phyloP scores from a whole-genome alignment of 2,797 vertebrate genomes.

The Pipistrellus kuhlii region DNA sequence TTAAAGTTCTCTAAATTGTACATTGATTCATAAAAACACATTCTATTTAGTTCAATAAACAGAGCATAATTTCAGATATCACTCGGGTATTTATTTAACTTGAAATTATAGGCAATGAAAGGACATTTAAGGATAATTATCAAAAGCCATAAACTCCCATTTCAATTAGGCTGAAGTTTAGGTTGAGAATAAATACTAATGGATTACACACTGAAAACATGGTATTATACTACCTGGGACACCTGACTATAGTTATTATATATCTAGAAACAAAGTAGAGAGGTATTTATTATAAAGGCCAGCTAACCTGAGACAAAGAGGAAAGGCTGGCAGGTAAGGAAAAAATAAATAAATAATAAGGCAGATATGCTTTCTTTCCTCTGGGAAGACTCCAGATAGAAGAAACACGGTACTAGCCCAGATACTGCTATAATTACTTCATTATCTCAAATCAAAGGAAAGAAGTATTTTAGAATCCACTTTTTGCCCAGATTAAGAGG shows the following conservation, averaged over 20 bases:
- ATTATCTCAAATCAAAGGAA: constrained; percentile 64
- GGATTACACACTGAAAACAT: constrained; percentile 29
- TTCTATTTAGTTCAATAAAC: constrained; percentile 41
- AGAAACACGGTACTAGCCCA: constrained; percentile 41
- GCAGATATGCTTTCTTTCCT: constrained; percentile 53
- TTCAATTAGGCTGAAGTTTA: constrained; percentile 23
- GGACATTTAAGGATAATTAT: constrained; percentile 33
- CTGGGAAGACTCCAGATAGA: constrained; percentile 46
- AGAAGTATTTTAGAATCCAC: constrained; percentile 46
- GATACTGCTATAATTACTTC: constrained; percentile 55
- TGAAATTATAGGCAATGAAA: constrained; percentile 57
- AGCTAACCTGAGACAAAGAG: constrained; percentile 33
- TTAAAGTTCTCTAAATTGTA: constrained; percentile 37
- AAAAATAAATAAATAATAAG: not conserved
- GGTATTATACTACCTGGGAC: not conserved
- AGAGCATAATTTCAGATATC: not conserved
- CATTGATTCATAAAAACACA: constrained; percentile 37
- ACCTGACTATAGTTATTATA: constrained; percentile 31
- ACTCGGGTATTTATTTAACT: constrained; percentile 53
- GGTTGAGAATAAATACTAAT: constrained; percentile 34
- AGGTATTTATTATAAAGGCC: constrained; percentile 56
- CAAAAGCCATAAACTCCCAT: constrained; percentile 44
- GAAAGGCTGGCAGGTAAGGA: not conserved
- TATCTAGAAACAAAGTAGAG: constrained; percentile 59
- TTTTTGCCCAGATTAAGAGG: constrained; percentile 42